phyloP scores from a whole-genome alignment of 2,888 invertebrate genomes.

The Trissolcus brochymenae region DNA sequence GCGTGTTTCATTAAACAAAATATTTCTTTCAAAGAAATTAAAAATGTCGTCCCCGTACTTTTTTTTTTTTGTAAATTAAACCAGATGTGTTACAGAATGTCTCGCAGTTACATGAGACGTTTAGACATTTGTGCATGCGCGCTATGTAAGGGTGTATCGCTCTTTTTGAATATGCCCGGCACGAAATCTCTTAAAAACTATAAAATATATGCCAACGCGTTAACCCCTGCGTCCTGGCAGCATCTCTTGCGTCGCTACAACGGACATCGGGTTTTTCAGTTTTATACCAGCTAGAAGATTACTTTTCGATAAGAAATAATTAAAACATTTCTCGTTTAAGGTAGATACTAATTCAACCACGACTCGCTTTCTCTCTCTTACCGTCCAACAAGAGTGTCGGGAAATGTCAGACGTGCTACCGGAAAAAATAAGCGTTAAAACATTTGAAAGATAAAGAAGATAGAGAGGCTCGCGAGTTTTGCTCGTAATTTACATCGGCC shows the following conservation, averaged over 20 bases:
- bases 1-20: conserved; percentile 16
- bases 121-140: conserved; percentile 27
- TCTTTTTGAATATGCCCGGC: conserved; percentile 45
- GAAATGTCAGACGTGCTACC: conserved; percentile 59
- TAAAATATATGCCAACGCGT: conserved; percentile 53
- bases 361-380: conserved; percentile 51
- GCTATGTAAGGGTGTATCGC: conserved; percentile 32
- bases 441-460: conserved; percentile 75
- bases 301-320: conserved; percentile 77
- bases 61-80: conserved; percentile 22
- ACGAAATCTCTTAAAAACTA: conserved; percentile 54
- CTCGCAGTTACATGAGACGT: conserved; percentile 22
- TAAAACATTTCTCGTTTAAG: conserved; percentile 77
- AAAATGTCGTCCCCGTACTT: conserved; percentile 6
- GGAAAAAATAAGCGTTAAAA: conserved; percentile 76
- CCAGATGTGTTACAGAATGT: conserved; percentile 12
- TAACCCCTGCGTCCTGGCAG: conserved; percentile 47
- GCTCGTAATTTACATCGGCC: conserved; percentile 75
- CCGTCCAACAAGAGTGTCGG: conserved; percentile 55
- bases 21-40: conserved; percentile 17
- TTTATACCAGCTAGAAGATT: conserved; percentile 67
- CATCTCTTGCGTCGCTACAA: conserved; percentile 42
- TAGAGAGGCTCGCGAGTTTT: conserved; percentile 69
- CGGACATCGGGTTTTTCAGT: conserved; percentile 44
- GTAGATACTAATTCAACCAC: conserved; percentile 74